These are phyloP conservation scores for Agrochola litura DNA, from an alignment of 2,888 invertebrate species.

Conservation along the genomic window DNA sequence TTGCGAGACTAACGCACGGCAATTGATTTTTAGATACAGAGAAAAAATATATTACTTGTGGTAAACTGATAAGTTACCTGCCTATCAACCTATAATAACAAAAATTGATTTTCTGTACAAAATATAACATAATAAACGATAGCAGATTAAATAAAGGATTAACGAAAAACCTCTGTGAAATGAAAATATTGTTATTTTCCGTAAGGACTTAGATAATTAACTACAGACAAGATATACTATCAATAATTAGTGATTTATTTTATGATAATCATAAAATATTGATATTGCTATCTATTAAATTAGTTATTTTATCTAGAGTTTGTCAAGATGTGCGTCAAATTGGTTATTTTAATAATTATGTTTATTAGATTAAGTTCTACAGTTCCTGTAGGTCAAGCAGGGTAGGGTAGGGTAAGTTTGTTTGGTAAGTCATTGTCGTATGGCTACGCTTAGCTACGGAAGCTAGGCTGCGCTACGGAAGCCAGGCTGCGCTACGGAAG, in stretches of 20 bases:
- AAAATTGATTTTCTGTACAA: not conserved
- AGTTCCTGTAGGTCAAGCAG: not conserved
- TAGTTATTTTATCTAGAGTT: not conserved
- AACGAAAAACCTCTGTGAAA: not conserved
- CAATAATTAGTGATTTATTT: conserved; percentile 42
- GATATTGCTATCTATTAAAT: conserved; percentile 19
- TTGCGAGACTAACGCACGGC: too few species aligned
- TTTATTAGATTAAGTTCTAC: not conserved
- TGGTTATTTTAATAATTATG: not conserved
- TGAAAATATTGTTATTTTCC: conserved; percentile 23
- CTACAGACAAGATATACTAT: conserved; percentile 17
- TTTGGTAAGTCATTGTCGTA: too few species aligned
- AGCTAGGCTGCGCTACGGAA: not conserved
- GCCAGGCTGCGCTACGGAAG: not conserved
- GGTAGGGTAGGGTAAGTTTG: too few species aligned
- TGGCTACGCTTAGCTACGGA: not conserved
- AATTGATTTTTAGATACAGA: too few species aligned
- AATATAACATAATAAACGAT: not conserved
- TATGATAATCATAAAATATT: conserved; percentile 21
- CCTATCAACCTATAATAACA: not conserved
- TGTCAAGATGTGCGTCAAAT: conserved; percentile 10
- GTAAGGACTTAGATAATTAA: not conserved
- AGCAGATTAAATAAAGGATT: conserved; percentile 15
- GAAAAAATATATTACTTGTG: not conserved
- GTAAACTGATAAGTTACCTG: not conserved